phyloP scores from a whole-genome alignment of 2,797 vertebrate species.

The Fundulus diaphanus region DNA sequence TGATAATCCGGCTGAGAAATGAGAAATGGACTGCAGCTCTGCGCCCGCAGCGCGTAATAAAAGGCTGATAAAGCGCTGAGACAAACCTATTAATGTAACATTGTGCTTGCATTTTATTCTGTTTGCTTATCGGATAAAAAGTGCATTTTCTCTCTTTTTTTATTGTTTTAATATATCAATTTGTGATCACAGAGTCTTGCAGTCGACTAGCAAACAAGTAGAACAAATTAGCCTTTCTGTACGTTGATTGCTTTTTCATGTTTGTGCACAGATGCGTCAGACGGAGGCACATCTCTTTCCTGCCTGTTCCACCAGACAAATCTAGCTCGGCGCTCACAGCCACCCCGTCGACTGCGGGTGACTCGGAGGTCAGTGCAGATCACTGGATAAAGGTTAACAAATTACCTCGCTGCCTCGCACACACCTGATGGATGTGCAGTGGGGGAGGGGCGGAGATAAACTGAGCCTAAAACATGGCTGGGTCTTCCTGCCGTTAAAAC shows the following conservation, averaged over 20 bases:
- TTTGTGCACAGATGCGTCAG: slow-evolving; percentile 24
- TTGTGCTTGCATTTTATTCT: slow-evolving; percentile 1
- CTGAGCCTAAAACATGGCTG: slow-evolving; percentile 22
- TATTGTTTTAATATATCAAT: slow-evolving; percentile 37
- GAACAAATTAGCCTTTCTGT: neutral
- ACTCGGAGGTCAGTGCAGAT: slow-evolving; percentile 64
- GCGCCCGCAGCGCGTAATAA: slow-evolving; percentile 58
- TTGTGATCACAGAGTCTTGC: slow-evolving; percentile 19
- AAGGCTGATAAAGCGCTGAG: slow-evolving; percentile 32
- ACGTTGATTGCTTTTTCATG: slow-evolving; percentile 9
- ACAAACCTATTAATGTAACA: slow-evolving; percentile 37
- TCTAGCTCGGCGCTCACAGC: slow-evolving; percentile 24
- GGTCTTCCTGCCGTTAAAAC: neutral
- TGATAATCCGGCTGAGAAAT: slow-evolving; percentile 71
- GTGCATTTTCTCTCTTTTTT: slow-evolving; percentile 26
- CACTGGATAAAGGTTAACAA: slow-evolving; percentile 77
- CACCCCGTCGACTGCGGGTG: slow-evolving; percentile 43
- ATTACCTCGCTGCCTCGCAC: slow-evolving; percentile 62
- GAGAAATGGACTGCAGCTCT: slow-evolving; percentile 53
- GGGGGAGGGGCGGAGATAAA: slow-evolving; percentile 56
- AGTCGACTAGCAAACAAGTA: slow-evolving; percentile 14
- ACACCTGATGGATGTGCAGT: slow-evolving; percentile 67
- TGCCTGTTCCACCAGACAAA: slow-evolving; percentile 35
- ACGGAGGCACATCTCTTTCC: neutral
- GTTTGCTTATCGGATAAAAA: slow-evolving; percentile 46